phyloP scores from a whole-genome alignment of 1,140 invertebrate species.

The Dreissena polymorpha region DNA sequence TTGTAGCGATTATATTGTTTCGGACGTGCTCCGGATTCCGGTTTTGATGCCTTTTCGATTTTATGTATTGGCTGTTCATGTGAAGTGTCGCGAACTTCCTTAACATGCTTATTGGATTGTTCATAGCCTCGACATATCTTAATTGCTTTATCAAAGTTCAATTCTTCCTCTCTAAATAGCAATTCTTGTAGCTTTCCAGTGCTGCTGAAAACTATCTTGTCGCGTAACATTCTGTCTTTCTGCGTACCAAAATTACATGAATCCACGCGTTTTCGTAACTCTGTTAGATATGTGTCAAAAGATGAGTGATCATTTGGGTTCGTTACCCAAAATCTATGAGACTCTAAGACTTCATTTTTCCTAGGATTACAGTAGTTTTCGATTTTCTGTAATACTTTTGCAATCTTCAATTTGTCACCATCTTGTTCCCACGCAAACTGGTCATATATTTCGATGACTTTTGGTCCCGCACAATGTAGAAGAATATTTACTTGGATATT shows the following conservation, averaged over 20 bases:
- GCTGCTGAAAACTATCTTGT: constrained; percentile 31
- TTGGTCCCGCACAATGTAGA: too few relatives aligned
- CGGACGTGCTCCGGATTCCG: too few relatives aligned
- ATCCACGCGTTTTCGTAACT: background rate
- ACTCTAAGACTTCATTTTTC: constrained; percentile 22
- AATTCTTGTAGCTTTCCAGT: constrained; percentile 26
- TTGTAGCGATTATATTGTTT: too few relatives aligned
- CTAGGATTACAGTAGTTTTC: constrained; percentile 29
- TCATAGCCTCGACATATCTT: too few relatives aligned
- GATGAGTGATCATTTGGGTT: background rate
- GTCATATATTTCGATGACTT: too few relatives aligned
- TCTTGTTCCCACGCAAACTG: too few relatives aligned
- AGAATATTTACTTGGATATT: too few relatives aligned
- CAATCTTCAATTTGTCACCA: background rate
- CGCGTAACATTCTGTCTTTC: constrained; percentile 42
- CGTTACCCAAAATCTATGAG: constrained; percentile 26
- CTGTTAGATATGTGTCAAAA: constrained; percentile 1
- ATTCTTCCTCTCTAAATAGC: constrained; percentile 18
- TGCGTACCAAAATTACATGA: constrained; percentile 28
- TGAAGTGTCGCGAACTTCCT: background rate
- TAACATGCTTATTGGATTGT: constrained; percentile 4
- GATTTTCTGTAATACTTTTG: constrained; percentile 19
- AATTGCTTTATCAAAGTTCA: too few relatives aligned
- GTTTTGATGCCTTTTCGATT: too few relatives aligned
- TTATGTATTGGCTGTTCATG: too few relatives aligned